Base-by-base conservation (phyloP, 2,113 vertebrate genomes). In the Irena cyanogastra region DNA sequence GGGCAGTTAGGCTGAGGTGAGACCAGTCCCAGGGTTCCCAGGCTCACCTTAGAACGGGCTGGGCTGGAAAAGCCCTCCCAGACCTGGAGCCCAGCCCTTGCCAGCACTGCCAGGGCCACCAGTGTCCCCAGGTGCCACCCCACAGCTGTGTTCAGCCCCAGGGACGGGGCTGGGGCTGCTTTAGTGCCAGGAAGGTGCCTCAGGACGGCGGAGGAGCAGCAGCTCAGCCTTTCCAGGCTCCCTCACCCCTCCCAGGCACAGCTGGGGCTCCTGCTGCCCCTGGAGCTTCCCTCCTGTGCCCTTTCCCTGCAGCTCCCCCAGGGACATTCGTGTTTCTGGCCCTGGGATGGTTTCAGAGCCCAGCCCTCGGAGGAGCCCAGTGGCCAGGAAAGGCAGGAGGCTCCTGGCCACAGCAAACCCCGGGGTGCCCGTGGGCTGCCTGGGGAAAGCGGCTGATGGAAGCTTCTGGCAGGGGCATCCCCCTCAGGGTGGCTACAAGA, bases 21-120 rank as follows among this genome's bases (percentile, higher is more conserved):
- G 26, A 8, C 23, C 7, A 41, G 17, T n/a, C n/a, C n/a, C n/a
- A n/a, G n/a, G n/a, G n/a, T n/a, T n/a, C n/a, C n/a, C n/a, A n/a
- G n/a, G n/a, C n/a, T n/a, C n/a, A n/a, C n/a, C n/a, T n/a, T n/a
- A 7, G 9, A 10, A 11, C 4, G 13, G 33, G 11, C 3, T 6
- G 26, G n/a, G 45, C 17, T 30, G 47, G 35, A 31, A 39, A 39
- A 23, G 11, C 27, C 66, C 21, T 30, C 11, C 37, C 27, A 41
- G 37, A 8, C 15, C 28, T 4, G 4, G 66, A 30, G 66, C 10
- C 19, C 47, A 33, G 0, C 41, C 30, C 21, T 17, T 6, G 41
- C 30, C 41, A 49, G 65, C 45, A 6, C 33, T 35, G 23, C 17
- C 65, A 15, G 18, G 65, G 65, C 65, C 66, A 50, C 3, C 65